phyloP scores from a whole-genome alignment of 2,113 vertebrate genomes.

The Rallus limicola region DNA sequence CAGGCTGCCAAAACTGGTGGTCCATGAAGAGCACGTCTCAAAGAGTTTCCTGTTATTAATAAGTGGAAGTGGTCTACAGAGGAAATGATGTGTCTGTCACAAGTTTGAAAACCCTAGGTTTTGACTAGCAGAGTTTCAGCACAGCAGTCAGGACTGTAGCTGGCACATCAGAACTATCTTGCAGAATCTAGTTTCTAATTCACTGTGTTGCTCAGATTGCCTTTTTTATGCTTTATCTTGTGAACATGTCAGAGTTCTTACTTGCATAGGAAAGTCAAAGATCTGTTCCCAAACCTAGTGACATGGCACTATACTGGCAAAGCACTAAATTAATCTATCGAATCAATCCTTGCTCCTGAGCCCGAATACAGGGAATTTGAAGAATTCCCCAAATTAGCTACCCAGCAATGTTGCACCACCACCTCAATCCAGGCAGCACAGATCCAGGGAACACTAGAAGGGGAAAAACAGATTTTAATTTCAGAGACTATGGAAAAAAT shows the following conservation, averaged over 20 bases:
- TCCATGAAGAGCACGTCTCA: not conserved
- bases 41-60: not conserved
- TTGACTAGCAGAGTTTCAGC: not conserved
- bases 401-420: not conserved
- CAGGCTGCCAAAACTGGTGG: not conserved
- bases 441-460: not conserved
- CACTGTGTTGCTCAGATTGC: not conserved
- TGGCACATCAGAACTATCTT: not conserved
- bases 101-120: not conserved
- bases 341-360: not conserved
- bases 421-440: not conserved
- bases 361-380: not conserved
- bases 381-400: not conserved
- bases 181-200: not conserved
- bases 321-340: not conserved
- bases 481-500: not conserved
- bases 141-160: not conserved
- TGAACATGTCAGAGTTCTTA: not conserved
- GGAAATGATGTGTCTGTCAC: constrained; percentile 42
- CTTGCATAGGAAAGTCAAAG: not conserved
- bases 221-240: not conserved
- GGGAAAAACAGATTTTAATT: not conserved
- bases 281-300: not conserved
- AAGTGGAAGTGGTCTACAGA: constrained; percentile 19
- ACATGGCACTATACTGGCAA: not conserved